Percentiles rank a stretch among this genome's conserved stretches.
phyloP scores from a whole-genome alignment of 2,888 invertebrate genomes.

The Andrena fulva region DNA sequence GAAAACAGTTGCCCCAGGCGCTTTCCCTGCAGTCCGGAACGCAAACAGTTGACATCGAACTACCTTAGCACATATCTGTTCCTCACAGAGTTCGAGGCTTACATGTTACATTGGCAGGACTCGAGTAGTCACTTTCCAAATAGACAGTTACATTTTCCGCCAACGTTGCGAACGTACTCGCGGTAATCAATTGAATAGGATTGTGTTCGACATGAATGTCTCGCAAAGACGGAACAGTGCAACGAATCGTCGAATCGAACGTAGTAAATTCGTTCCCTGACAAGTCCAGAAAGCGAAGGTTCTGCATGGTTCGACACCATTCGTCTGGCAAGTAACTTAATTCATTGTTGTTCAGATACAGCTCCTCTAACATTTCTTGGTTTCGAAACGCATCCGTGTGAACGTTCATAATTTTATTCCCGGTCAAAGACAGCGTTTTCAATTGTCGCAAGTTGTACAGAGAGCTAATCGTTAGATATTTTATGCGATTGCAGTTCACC shows the following conservation, averaged over 20 bases:
- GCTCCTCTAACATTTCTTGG: constrained; percentile 49
- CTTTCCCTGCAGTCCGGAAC: no score
- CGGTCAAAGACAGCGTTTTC: constrained; percentile 67
- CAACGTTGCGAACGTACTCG: neutral
- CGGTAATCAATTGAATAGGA: neutral
- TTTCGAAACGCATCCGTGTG: constrained; percentile 62
- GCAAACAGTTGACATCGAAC: no score
- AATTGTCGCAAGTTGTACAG: constrained; percentile 68
- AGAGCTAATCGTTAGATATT: constrained; percentile 47
- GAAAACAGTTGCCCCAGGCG: no score
- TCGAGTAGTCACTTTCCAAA: neutral
- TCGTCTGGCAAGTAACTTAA: constrained; percentile 62
- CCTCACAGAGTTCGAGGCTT: neutral
- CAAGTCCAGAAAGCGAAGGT: constrained; percentile 69
- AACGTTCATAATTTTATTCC: constrained; percentile 71
- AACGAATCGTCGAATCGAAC: neutral
- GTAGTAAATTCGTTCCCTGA: constrained; percentile 57
- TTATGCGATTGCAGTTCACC: constrained; percentile 72
- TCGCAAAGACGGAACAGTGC: neutral
- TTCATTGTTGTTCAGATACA: constrained; percentile 69
- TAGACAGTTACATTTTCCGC: constrained; percentile 24
- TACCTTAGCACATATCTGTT: no score
- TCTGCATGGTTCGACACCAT: constrained; percentile 65
- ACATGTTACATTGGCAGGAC: neutral
- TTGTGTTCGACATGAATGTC: constrained; percentile 23